Evolutionary conservation across 2,888 invertebrate genomes (phyloP), one percentile per base, ranked within the genome.

Genomic region (Seira musarum): DNA sequence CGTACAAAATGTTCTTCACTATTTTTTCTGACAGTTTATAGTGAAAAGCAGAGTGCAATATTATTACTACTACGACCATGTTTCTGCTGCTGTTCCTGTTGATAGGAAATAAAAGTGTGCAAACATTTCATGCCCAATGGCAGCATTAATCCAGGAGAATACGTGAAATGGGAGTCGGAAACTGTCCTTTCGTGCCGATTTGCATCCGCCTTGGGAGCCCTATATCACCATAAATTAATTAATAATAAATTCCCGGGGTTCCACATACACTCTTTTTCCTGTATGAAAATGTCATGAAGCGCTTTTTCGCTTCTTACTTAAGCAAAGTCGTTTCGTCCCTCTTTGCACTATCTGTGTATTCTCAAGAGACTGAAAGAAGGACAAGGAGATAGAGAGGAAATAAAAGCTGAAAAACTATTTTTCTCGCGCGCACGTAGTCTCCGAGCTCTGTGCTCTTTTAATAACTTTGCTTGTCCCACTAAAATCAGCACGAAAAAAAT

Each of bases 201-300:
- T 80, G 74, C 74, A 80, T 80, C 74, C 80, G 63, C 74, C 80
- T 80, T 80, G 80, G 80, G 80, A 80, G 74, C 74, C 74, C 80
- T 80, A 80, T 75, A 80, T 80, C 80, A 80, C 80, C 80, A 80
- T 80, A 80, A 80, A 75, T 80, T 80, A 80, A 80, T 80, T 80
- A 80, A 80, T 80, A 80, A 80, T 80, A 80, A 75, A 80, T 80
- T 80, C 80, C 80, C 66, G 22, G 70, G 80, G 70, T 68, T 70
- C 66, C 80, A 49, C 49, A 49, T 49, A 49, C 49, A n/a, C 13
- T n/a, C 13, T n/a, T n/a, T n/a, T 13, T n/a, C 17, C 15, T 49
- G 17, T 49, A 49, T 49, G 49, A 49, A 49, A 49, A 49, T 49
- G 49, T 13, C 49, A 49, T 49, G 49, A n/a, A 49, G 49, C 49